Base-by-base conservation (phyloP, 2,113 vertebrate genomes). In the Aegithalos caudatus region DNA sequence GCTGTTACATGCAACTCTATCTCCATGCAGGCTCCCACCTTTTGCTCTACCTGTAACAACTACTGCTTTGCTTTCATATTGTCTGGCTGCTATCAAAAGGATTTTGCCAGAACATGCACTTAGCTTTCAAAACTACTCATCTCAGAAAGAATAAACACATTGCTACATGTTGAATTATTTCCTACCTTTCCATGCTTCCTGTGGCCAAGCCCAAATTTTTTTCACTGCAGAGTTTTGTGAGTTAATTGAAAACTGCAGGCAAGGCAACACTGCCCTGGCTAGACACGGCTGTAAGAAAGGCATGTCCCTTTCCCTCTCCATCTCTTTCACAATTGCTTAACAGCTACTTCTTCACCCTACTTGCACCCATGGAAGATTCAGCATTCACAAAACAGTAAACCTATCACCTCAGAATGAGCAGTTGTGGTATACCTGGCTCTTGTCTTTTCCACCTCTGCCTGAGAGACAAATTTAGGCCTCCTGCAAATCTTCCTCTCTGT, bases 391-490 rank as follows among this genome's bases (percentile, higher is more conserved):
- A 16, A 48, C n/a, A 80, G 44, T n/a, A 60, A 57, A 90, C 14
- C 29, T 51, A 74, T 44, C 54, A 66, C 18, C 28, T 54, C 31
- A 77, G 13, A 87, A 83, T 3, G 5, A 72, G 45, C 25, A 61
- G 38, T 2, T 81, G 47, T 45, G 66, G 29, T 82, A 95, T 74
- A 98, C 97, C 96, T 98, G 83, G 14, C 44, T 83, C 31, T 98
- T 88, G 44, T 78, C 3, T 85, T 72, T 80, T 94, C 97, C 67
- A 98, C 94, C 1, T 99, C 98, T 16, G 96, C 42, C 31, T 79
- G 80, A 45, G 98, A 98, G 27, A 99, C 88, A 92, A 98, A 99
- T 88, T 87, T 87, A 40, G 99, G 99, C 91, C 99, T 98, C 81
- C 99, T 97, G 62, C 98, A 90, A 92, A 99, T 93, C 18, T 90